These are phyloP conservation scores for Dendrocincla tyrannina DNA, from an alignment of 2,797 vertebrate genomes.

Conservation along the genomic window DNA sequence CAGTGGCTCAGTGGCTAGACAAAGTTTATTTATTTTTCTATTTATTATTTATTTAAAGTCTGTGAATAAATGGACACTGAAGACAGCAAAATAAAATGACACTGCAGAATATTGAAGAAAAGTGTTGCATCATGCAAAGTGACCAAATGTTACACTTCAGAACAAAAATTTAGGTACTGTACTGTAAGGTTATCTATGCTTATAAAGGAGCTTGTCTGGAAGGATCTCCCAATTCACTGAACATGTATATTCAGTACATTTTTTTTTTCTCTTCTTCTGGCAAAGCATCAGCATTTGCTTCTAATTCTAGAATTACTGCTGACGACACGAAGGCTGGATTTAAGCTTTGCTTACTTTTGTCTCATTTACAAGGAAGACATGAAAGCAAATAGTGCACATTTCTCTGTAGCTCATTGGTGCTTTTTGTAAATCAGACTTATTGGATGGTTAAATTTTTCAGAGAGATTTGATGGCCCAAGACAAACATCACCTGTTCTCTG, in stretches of 20 bases:
- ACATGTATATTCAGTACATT: neutral
- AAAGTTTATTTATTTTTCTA: neutral
- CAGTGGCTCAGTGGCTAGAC: neutral
- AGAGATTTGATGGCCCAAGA: neutral
- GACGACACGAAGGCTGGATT: neutral
- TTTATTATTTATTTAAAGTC: neutral
- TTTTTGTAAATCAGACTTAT: neutral
- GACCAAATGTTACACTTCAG: neutral
- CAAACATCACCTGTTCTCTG: neutral
- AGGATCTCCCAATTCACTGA: neutral
- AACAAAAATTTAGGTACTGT: neutral
- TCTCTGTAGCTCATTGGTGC: neutral
- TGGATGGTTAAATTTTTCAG: neutral
- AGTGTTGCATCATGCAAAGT: neutral
- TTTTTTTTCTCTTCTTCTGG: neutral
- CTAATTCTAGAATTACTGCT: neutral
- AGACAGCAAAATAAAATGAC: neutral
- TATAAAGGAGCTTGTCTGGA: neutral
- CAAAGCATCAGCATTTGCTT: neutral
- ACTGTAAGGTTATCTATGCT: neutral
- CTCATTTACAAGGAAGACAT: neutral
- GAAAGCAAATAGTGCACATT: neutral
- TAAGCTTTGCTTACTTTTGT: conserved; percentile 18
- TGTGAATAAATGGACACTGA: neutral
- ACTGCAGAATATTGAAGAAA: neutral